These are phyloP conservation scores for Gymnocypris eckloni DNA, from an alignment of 2,797 vertebrate genomes.

Conservation along the genomic window DNA sequence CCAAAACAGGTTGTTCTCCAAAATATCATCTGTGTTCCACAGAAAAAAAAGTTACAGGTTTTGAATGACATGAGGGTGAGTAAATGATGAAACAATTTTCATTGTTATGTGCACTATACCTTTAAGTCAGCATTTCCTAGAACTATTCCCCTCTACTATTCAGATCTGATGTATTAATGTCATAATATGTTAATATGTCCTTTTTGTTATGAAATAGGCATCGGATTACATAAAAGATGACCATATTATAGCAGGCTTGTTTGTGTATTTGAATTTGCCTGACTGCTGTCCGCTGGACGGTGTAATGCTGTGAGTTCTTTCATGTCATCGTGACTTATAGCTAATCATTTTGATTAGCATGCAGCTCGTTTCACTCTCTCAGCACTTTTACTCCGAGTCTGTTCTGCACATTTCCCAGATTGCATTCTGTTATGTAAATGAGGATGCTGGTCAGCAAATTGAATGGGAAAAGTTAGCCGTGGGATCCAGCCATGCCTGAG, in stretches of 20 bases:
- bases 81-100: not conserved
- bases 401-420: conserved; percentile 61
- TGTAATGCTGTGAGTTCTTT: conserved; percentile 55
- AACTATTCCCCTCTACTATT: not conserved
- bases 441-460: conserved; percentile 64
- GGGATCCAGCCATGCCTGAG: conserved; percentile 1
- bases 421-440: conserved; percentile 64
- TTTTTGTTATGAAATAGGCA: not conserved
- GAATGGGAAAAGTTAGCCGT: conserved; percentile 50
- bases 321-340: conserved; percentile 60
- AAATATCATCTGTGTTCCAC: too few species aligned
- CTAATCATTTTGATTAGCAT: conserved; percentile 69
- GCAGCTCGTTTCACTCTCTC: conserved; percentile 70
- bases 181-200: not conserved
- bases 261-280: conserved; percentile 21
- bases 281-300: conserved; percentile 25
- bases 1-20: not conserved
- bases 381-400: conserved; percentile 64
- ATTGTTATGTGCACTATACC: not conserved
- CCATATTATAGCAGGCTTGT: conserved; percentile 8
- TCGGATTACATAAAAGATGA: not conserved
- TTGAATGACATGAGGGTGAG: too few species aligned
- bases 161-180: not conserved
- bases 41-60: not conserved
- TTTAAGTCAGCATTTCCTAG: too few species aligned